Conservation (phyloP, 2,888 invertebrate species). For the Eupithecia pulchellata region DNA sequence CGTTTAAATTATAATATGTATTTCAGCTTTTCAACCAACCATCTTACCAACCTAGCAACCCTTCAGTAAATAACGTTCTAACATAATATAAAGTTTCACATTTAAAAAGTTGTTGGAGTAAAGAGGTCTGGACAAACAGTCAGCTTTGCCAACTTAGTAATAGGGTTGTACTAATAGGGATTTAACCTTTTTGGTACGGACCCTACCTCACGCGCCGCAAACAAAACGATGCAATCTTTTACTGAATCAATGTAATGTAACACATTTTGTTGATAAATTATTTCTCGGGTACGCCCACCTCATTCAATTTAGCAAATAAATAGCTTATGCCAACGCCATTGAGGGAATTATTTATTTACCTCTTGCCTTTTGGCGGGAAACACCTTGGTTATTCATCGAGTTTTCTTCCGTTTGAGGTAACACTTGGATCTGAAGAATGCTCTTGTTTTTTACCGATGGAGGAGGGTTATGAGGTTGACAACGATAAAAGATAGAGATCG, state of each 20-base stretch:
- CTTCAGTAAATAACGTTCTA: no score
- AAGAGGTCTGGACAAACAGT: no score
- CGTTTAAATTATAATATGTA: no score
- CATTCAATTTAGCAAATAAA: slow-evolving; percentile 62
- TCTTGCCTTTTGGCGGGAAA: slow-evolving; percentile 49
- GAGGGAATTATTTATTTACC: slow-evolving; percentile 53
- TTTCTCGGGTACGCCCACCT: slow-evolving; percentile 56
- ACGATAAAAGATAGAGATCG: no score
- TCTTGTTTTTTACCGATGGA: not conserved
- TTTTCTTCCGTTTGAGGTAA: slow-evolving; percentile 14
- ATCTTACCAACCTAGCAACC: no score
- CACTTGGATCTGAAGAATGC: not conserved
- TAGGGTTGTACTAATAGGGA: slow-evolving; percentile 11
- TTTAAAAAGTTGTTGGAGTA: no score
- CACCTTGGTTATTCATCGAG: slow-evolving; percentile 45
- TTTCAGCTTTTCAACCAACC: no score
- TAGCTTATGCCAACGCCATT: slow-evolving; percentile 57
- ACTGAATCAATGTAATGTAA: slow-evolving; percentile 60
- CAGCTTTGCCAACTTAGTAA: slow-evolving; percentile 2
- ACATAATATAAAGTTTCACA: no score
- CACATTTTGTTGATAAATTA: slow-evolving; percentile 65
- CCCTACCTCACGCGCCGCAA: slow-evolving; percentile 43
- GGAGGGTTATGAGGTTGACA: no score
- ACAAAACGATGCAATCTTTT: slow-evolving; percentile 60
- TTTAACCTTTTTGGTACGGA: slow-evolving; percentile 6